Evolutionary conservation across 2,113 vertebrate species (phyloP).

Genomic region (Sterrhoptilus dennistouni): DNA sequence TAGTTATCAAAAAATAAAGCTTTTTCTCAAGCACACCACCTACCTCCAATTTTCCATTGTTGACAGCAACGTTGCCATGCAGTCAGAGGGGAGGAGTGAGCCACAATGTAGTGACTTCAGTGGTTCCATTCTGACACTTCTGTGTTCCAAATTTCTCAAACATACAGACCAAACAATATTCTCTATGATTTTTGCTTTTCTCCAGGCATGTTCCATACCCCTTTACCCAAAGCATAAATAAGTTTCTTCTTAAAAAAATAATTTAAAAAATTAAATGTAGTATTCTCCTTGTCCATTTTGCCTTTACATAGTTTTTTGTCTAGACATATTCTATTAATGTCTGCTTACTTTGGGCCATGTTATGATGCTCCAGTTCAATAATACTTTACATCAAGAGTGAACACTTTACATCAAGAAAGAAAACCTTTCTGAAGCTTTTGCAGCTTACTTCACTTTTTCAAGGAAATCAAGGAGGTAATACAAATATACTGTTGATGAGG

Average conservation of each 20-base stretch:
- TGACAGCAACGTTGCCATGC: rapidly evolving
- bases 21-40: not conserved
- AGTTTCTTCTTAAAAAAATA: not conserved
- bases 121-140: not conserved
- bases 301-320: not conserved
- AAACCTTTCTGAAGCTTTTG: not conserved
- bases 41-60: not conserved
- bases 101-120: not conserved
- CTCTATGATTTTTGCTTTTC: not conserved
- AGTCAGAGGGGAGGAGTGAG: not conserved
- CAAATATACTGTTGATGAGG: not conserved
- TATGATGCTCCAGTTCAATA: not conserved
- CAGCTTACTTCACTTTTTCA: not conserved
- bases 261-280: not conserved
- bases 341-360: not conserved
- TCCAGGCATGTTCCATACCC: not conserved
- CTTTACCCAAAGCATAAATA: not conserved
- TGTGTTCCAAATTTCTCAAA: not conserved
- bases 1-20: not conserved
- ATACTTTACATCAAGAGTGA: not conserved
- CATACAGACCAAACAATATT: not conserved
- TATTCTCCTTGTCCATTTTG: not conserved
- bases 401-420: not conserved
- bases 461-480: not conserved
- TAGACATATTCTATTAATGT: not conserved